Base-by-base conservation (phyloP, 2,113 vertebrate genomes). In the Otis tarda region DNA sequence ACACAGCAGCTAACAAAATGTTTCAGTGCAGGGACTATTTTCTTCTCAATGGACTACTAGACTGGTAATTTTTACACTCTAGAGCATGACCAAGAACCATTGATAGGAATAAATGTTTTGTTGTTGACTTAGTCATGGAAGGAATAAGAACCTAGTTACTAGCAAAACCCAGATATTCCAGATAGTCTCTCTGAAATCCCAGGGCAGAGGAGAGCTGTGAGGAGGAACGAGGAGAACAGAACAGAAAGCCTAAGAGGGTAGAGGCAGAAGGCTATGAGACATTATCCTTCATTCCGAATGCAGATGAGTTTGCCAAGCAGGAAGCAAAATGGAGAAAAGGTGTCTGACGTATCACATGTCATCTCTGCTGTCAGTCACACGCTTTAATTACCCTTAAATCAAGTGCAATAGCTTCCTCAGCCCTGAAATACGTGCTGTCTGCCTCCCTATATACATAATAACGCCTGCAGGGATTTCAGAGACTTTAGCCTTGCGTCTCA, bases 361-460 rank as follows among this genome's bases (percentile, higher is more conserved):
- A 90, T 92, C 80, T 87, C 83, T 9, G 59, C 94, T 95, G 78
- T 93, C 87, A 95, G 81, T 96, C 95, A 74, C 79, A 10, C 1
- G 8, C 83, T 92, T 80, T 94, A 97, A 96, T 97, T 97, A 96
- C 90, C 93, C 90, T 94, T 83, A 97, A 96, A 96, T 95, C 93
- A 97, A 95, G 90, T 81, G 83, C 91, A 95, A 85, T 55, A 94
- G 64, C 95, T 97, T 97, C 69, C 74, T 50, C 90, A 91, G 80
- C 78, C 81, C 94, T 83, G 91, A 87, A 91, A 86, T 89, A 90
- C n/a, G 37, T 21, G 30, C 70, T 81, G 59, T 70, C 92, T 97
- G 68, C 45, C 92, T 95, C 76, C 50, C 94, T 61, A 83, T 52
- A 74, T 73, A 95, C 49, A 76, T 65, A 95, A 95, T 71, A 96